Evolutionary conservation across 2,113 vertebrate species (phyloP), one percentile per base, ranked within the genome.

Genomic region (Drymodes brunneopygia): DNA sequence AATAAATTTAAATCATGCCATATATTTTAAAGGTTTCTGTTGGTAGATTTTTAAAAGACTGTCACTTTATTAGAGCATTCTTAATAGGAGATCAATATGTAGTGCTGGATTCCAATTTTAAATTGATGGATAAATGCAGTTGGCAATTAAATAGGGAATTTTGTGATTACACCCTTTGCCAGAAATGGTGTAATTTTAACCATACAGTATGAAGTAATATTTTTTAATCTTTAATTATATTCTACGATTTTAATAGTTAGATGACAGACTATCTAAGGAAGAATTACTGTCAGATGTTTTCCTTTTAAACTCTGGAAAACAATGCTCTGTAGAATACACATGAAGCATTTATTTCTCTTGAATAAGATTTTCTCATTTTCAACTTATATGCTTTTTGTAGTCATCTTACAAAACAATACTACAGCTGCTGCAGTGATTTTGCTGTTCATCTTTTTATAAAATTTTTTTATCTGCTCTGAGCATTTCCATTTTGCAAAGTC

Each of bases 81-180:
- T 97, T 81, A 80, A 97, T 92, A 96, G 81, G 62, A 97, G 94
- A 98, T 97, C 93, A 95, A 97, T 97, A 95, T 35, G 22, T 74
- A 92, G 33, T 51, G 17, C 57, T 97, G 45, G 27, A 75, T 96
- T 96, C 57, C 92, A 92, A 95, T 97, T 97, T 94, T 94, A 95
- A 97, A 91, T 92, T 96, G 54, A 86, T 96, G 74, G 71, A 48
- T 80, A 96, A 94, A 97, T 66, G 42, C 45, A 86, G 67, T 73
- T 70, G 31, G 47, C 60, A 97, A 97, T 94, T 74, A 96, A 95
- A 88, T 71, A 87, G 12, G 24, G 54, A 93, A 94, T 96, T 95
- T 95, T 83, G 90, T 91, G 23, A 84, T 96, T 96, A 88, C 36
- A 89, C 10, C 33, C 81, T 90, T 69, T 92, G 66, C 51, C 62